Evolutionary conservation across 2,113 vertebrate genomes (phyloP).

Genomic region (Limanda limanda): DNA sequence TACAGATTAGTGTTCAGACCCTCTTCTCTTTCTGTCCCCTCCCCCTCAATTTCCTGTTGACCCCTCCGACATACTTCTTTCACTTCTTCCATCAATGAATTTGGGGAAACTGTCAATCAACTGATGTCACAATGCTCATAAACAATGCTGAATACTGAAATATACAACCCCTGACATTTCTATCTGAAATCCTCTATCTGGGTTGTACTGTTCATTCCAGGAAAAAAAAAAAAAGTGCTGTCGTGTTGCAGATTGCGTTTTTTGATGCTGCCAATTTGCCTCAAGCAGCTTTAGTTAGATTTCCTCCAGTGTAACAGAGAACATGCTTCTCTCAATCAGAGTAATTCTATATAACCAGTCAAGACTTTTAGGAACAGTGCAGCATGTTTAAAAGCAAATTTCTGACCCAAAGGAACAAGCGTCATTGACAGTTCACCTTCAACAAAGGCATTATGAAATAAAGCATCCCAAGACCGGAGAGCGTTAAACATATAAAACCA

Average conservation of each 20-base stretch:
- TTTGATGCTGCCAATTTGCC: neutral
- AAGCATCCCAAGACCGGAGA: neutral
- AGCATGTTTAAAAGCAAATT: neutral
- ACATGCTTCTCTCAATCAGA: neutral
- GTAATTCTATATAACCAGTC: neutral
- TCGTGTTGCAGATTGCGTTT: too few relatives aligned
- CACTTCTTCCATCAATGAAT: neutral
- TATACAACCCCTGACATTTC: neutral
- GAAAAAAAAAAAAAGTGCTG: neutral
- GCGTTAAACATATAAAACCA: neutral
- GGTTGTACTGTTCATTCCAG: neutral
- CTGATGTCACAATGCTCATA: neutral
- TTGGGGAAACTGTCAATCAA: neutral
- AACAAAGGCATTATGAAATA: neutral
- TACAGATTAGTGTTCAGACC: constrained; percentile 43
- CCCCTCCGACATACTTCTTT: constrained; percentile 3
- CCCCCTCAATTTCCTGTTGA: constrained; percentile 14
- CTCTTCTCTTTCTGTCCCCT: neutral
- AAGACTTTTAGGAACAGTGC: too few relatives aligned
- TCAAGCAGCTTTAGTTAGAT: neutral
- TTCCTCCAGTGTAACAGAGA: neutral
- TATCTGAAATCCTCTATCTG: too few relatives aligned
- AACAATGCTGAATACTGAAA: neutral
- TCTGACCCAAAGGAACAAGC: neutral
- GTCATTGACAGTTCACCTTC: neutral